These are phyloP conservation scores for Pangasius djambal DNA, from an alignment of 2,797 vertebrate genomes.

Conservation along the genomic window DNA sequence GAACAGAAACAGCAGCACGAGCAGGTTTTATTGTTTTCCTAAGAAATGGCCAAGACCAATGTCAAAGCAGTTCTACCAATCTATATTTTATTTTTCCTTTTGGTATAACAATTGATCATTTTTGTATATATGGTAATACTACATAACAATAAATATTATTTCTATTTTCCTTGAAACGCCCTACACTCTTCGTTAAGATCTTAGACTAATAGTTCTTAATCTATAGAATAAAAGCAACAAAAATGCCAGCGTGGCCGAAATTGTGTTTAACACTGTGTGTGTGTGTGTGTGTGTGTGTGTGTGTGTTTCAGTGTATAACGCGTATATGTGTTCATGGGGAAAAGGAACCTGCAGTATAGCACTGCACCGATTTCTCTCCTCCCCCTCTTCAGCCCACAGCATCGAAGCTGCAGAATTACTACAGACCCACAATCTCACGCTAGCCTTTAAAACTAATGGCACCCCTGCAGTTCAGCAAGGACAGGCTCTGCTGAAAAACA, in stretches of 20 bases:
- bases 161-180: neutral
- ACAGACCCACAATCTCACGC: slow-evolving; percentile 4
- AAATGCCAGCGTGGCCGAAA: neutral
- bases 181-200: neutral
- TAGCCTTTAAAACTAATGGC: slow-evolving; percentile 24
- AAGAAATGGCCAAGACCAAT: neutral
- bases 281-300: neutral
- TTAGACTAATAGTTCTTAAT: neutral
- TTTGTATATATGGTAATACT: neutral
- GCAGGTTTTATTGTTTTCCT: neutral
- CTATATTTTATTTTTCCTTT: no score
- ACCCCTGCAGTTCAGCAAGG: slow-evolving; percentile 26
- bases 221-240: neutral
- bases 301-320: neutral
- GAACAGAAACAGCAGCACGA: neutral
- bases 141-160: neutral
- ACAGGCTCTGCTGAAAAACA: neutral
- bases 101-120: no score
- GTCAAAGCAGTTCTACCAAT: neutral
- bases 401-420: neutral
- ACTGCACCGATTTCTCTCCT: slow-evolving; percentile 20
- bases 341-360: neutral
- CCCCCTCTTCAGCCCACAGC: slow-evolving; percentile 10
- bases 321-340: neutral
- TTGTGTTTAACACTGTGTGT: neutral